Conservation (phyloP, 2,797 vertebrate species). For the Thunnus albacares region DNA sequence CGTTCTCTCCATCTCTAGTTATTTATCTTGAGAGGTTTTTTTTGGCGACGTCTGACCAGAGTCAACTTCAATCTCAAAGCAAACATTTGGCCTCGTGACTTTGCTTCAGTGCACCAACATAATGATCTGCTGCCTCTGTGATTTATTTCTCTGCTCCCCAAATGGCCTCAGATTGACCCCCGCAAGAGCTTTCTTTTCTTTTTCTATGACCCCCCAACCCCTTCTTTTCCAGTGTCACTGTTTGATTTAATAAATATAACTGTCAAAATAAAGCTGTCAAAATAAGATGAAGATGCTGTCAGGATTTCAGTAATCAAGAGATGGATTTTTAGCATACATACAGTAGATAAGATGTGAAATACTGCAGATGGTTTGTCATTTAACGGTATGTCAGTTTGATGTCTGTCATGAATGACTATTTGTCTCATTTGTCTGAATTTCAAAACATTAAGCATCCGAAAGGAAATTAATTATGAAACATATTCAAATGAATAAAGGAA, state of each 20-base stretch:
- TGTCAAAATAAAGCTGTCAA: slow-evolving; percentile 8
- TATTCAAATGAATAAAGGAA: slow-evolving; percentile 50
- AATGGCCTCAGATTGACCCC: slow-evolving; percentile 8
- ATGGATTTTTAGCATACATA: not conserved
- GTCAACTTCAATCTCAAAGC: slow-evolving; percentile 19
- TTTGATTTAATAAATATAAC: not conserved
- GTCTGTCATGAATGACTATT: slow-evolving; percentile 16
- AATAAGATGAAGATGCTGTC: not conserved
- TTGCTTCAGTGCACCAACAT: not conserved
- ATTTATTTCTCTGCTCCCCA: slow-evolving; percentile 4
- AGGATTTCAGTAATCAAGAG: not conserved
- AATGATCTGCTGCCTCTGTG: slow-evolving; percentile 1
- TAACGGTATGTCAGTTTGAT: slow-evolving; percentile 7
- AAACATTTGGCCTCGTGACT: slow-evolving; percentile 29
- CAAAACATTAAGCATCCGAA: slow-evolving; percentile 37
- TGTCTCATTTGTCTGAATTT: slow-evolving; percentile 39
- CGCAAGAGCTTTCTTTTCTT: not conserved
- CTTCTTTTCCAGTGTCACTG: not conserved
- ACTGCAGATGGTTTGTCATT: not conserved
- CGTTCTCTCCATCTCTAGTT: not conserved
- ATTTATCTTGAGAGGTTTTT: slow-evolving; percentile 2
- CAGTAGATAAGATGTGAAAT: not conserved
- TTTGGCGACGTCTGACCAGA: slow-evolving; percentile 9
- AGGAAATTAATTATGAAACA: slow-evolving; percentile 54
- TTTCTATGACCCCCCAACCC: not conserved